Evolutionary conservation across 2,888 invertebrate species (phyloP), one percentile per base, ranked within the genome.

Genomic region (Helobdella robusta): DNA sequence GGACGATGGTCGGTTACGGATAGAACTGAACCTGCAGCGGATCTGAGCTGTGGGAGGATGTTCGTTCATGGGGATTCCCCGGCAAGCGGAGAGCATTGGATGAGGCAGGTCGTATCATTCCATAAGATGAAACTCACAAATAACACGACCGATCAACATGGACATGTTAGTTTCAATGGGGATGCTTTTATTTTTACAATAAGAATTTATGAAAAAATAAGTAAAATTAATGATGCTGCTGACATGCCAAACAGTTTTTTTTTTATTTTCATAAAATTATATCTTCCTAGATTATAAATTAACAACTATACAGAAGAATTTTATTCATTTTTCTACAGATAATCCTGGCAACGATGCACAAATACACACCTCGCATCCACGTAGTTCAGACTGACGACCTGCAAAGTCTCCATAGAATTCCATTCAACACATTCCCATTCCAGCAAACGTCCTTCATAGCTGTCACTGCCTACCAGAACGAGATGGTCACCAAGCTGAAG

Each of bases 61-160:
- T 89, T 88, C 82, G 81, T 89, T 69, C 91, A 92, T 81, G 90
- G 91, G 0, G 89, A 91, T 73, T 88, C 89, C 0, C 91, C 91
- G 0, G 87, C 89, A 0, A 86, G 86, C 0, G 92, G 92, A 0
- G 84, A 86, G 32, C 87, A 89, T 75, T 91, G 91, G 91, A 89
- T 89, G 80, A 85, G 79, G 0, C 89, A 90, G 75, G 84, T 87
- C 0, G 83, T 89, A 64, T 84, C 85, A 46, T 91, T 91, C 75
- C 86, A 86, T 76, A 88, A 89, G 76, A 82, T 91, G 61, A 92
- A 92, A 76, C 83, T 93, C 58, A 92, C 92, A 25, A 93, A 92
- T 76, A 90, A 89, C 73, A 85, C 86, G 3, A 83, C 86, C 78
- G 89, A 88, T 74, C 85, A 86, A 67, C 85, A 84, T 70, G 89